Base-by-base conservation (phyloP, 1,140 invertebrate species). In the Cephus cinctus region DNA sequence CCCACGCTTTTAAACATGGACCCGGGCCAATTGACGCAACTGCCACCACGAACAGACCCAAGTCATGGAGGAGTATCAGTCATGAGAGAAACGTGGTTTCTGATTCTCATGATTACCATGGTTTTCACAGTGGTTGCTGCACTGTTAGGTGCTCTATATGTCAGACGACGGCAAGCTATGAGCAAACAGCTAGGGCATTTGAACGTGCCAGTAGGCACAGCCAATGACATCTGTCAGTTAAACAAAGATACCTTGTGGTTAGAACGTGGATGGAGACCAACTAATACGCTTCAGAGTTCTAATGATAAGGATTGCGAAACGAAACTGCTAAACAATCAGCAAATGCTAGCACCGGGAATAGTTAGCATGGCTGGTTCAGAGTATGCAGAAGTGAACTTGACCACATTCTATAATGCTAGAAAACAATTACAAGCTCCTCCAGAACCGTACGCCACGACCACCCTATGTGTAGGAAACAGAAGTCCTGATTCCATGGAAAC, bases 391-490 rank as follows among this genome's bases (percentile, higher is more conserved):
- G 87, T 89, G 1, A 87, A 90, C 59, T 62, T 92, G 47, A 88
- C 86, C 8, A 91, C 88, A 0, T 92, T 92, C 62, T 90, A 92
- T 69, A 89, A 89, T 50, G 84, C 76, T 11, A 78, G 76, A 23
- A 80, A 83, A 63, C 82, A 81, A 41, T 75, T 84, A 11, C 84
- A 85, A 52, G 84, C 84, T 50, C 87, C 88, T 0, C 88, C 87
- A 0, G 75, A 77, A 4, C 90, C 90, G 0, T 92, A 92, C 65
- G 90, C 90, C 1, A 92, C 89, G 0, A 92, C 90, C 1, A 90
- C 89, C 32, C 70, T 89, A 11, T 80, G 78, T 59, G 62, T 80
- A 54, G 43, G 78, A 31, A 59, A 72, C 52, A 56, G 79, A 54
- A 69, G 79, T 54, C 62, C 75, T 30, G 73, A 81, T 57, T 72